Evolutionary conservation across 37 sponge, comb jelly and placozoan species (phyloP), one percentile per base, ranked within the genome.

Genomic region (Mnemiopsis leidyi): DNA sequence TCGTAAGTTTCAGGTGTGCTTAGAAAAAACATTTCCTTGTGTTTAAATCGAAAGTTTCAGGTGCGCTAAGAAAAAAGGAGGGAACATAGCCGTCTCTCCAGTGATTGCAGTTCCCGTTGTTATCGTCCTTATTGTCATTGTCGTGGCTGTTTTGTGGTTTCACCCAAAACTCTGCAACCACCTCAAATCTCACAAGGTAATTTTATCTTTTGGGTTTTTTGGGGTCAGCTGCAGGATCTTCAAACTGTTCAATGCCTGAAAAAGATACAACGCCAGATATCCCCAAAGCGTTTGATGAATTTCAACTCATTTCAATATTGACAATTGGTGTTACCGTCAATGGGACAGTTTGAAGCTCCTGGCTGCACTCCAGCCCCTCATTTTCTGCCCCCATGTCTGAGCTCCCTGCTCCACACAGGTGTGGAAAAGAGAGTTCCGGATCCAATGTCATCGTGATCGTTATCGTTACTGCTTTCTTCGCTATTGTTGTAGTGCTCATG

Each of bases 31-130:
- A n/a, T n/a, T n/a, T n/a, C n/a, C n/a, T n/a, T n/a, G n/a, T n/a
- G n/a, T n/a, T n/a, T n/a, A n/a, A 48, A 48, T 48, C 13, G 13
- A 13, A 18, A 48, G 13, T 69, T 25, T 69, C 73, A 69, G 73
- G 73, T 69, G 73, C 73, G 73, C 73, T 25, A 69, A 20, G n/a
- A 69, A 69, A 20, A 69, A 69, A 69, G 73, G 29, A 21, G 29
- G 29, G 24, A 69, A 69, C 24, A 69, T 69, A 5, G 24, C 73
- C 21, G n/a, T 25, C 28, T 21, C 73, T 20, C 73, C 73, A 3
- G 24, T 3, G 73, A 21, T 69, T 5, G 73, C 73, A 28, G 29
- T 69, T 2, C 24, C 29, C 9, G 29, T 69, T 69, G 29, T 25
- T 25, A 69, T 69, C 2, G 73, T 25, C 21, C 29, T 69, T 25